These are phyloP conservation scores for Crocuta crocuta DNA, from an alignment of 2,113 vertebrate species.

Conservation along the genomic window DNA sequence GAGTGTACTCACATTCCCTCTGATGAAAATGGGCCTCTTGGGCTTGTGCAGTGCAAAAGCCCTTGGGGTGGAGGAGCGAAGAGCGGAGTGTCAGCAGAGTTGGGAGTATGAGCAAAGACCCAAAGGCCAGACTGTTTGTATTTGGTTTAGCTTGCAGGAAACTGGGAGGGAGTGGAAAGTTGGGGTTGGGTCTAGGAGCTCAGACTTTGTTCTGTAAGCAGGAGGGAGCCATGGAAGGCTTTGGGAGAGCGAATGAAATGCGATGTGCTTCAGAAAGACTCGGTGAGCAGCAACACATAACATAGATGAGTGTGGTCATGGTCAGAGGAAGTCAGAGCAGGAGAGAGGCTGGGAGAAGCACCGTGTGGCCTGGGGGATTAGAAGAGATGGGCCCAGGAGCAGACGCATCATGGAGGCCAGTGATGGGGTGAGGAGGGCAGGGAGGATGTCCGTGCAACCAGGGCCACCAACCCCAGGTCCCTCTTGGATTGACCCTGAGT, in stretches of 20 bases:
- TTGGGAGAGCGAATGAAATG: background rate
- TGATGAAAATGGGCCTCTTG: background rate
- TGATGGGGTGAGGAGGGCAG: too few species aligned
- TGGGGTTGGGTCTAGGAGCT: background rate
- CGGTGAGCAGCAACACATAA: too few species aligned
- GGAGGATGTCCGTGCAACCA: accelerated
- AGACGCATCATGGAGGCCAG: accelerated
- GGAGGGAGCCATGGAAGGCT: background rate
- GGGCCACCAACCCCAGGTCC: background rate
- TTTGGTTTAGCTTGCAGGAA: background rate
- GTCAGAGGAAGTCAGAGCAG: background rate
- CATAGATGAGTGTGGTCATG: accelerated
- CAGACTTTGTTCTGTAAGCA: background rate
- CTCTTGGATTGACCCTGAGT: background rate
- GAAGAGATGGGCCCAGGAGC: background rate
- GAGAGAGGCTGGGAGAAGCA: background rate
- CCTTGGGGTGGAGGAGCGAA: background rate
- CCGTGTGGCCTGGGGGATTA: background rate
- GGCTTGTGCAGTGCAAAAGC: background rate
- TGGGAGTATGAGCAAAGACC: background rate
- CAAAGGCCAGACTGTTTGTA: background rate
- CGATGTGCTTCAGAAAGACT: background rate
- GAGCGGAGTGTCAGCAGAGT: too few species aligned
- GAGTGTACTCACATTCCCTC: background rate
- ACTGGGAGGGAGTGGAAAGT: background rate